Evolutionary conservation across 1,140 invertebrate species (phyloP).

Genomic region (Neuroterus valhalla): DNA sequence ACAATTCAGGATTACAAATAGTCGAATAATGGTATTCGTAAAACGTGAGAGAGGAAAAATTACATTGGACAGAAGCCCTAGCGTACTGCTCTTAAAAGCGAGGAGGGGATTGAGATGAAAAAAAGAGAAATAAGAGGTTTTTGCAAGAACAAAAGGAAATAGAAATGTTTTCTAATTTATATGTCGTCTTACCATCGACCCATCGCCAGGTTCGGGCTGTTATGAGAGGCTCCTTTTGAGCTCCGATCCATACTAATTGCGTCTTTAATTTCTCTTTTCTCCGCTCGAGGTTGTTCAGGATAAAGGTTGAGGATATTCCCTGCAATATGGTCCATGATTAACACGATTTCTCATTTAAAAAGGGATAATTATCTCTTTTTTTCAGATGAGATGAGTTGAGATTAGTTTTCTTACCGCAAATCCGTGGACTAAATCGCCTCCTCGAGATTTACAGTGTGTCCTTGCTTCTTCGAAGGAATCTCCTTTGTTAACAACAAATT

Average conservation of each 20-base stretch:
- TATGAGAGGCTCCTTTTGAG: slow-evolving; percentile 88
- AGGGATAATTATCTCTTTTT: too few relatives aligned
- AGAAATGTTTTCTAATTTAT: slow-evolving; percentile 33
- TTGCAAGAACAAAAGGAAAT: slow-evolving; percentile 16
- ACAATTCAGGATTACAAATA: slow-evolving; percentile 53
- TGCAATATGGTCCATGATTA: slow-evolving; percentile 53
- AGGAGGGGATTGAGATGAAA: neutral
- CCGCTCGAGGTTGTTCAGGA: slow-evolving; percentile 87
- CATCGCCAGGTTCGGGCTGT: slow-evolving; percentile 91
- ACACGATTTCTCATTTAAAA: too few relatives aligned
- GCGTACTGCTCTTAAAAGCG: neutral
- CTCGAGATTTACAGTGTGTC: slow-evolving; percentile 82
- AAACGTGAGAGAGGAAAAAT: slow-evolving; percentile 56
- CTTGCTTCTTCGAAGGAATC: slow-evolving; percentile 87
- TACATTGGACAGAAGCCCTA: slow-evolving; percentile 43
- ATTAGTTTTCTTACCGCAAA: slow-evolving; percentile 76
- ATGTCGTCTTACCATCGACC: slow-evolving; percentile 84
- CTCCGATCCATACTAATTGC: slow-evolving; percentile 93
- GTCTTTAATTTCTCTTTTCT: slow-evolving; percentile 86
- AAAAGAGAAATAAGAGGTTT: slow-evolving; percentile 43
- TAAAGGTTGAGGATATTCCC: slow-evolving; percentile 82
- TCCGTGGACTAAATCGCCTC: slow-evolving; percentile 88
- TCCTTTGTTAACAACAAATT: slow-evolving; percentile 88
- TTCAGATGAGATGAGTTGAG: too few relatives aligned
- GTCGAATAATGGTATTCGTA: slow-evolving; percentile 44